Conservation (phyloP, 2,888 invertebrate species). For the Tipula unca region DNA sequence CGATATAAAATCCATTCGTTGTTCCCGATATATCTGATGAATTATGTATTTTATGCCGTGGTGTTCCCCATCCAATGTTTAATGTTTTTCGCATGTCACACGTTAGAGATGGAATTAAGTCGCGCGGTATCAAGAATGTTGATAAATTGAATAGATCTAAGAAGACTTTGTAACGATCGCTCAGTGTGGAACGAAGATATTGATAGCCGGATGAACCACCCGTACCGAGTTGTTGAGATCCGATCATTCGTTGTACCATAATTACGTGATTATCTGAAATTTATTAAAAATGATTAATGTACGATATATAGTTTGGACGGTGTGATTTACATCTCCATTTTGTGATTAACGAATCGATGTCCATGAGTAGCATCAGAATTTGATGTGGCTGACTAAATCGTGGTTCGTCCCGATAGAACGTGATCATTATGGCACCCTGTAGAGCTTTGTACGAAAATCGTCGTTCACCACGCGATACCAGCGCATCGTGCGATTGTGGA, state of each 20-base stretch:
- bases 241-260: conserved; percentile 98
- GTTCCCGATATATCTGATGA: background rate
- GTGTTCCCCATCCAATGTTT: conserved; percentile 2
- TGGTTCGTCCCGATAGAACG: conserved; percentile 93
- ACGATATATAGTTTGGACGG: no score
- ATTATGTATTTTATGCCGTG: background rate
- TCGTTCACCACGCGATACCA: conserved; percentile 65
- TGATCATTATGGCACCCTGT: conserved; percentile 97
- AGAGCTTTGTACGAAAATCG: conserved; percentile 83
- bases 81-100: background rate
- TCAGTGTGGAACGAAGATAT: conserved; percentile 90
- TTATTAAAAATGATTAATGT: no score
- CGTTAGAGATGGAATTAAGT: conserved; percentile 67
- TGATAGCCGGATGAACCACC: conserved; percentile 98
- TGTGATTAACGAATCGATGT: conserved; percentile 94
- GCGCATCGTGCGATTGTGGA: conserved; percentile 69
- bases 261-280: conserved; percentile 89
- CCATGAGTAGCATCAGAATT: conserved; percentile 87
- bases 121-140: conserved; percentile 88
- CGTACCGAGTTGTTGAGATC: conserved; percentile 90
- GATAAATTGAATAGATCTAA: conserved; percentile 95
- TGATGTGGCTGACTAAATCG: conserved; percentile 97
- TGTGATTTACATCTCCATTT: conserved; percentile 91
- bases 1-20: background rate
- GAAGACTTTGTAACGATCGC: conserved; percentile 98